Base-by-base conservation (phyloP, 2,888 invertebrate species). In the Drosophila recens region DNA sequence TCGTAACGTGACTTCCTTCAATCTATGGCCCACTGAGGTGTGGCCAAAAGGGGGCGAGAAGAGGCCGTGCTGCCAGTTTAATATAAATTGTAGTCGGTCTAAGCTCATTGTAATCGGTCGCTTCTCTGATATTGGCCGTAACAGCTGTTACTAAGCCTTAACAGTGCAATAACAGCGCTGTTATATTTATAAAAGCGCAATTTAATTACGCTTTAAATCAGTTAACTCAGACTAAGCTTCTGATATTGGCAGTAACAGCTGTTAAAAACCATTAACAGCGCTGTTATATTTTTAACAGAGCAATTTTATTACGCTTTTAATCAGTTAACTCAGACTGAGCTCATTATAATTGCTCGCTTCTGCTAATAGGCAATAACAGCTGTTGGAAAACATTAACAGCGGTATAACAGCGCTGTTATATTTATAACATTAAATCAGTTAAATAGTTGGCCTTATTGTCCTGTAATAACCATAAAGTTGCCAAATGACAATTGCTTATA, bases 1-100 rank as follows among this genome's bases (percentile, higher is more conserved):
- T 75, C 66, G 82, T 74, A 75, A 82, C 82, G 81, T 83, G 86
- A 82, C 82, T 82, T 82, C 78, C 86, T 78, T 82, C 72, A 74
- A 73, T 70, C 75, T 70, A 73, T 85, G 85, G 78, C 75, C 72
- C 73, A 80, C 69, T 61, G 46, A 54, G 15, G 40, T 59, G 43
- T 15, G 33, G 42, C 33, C 38, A 10, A 27, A 27, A 51, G 8
- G 33, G 49, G 20, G 10, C 20, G 34, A n/a, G 11, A 33, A 8
- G 20, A 13, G 20, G 10, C 34, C 42, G 20, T 58, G 43, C 20
- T 27, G 10, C 42, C 59, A 40, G 51, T 51, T 51, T 61, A 54
- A 62, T 62, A 36, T 53, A 36, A 53, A 62, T 36, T 46, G 54
- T 20, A 40, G 42, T 34, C 43, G 13, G 34, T 15, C 27, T 38